A percentile compares a stretch with the other conserved stretches of the same genome.
phyloP scores from a whole-genome alignment of 2,888 invertebrate genomes.

The Drosophila mayaguana region DNA sequence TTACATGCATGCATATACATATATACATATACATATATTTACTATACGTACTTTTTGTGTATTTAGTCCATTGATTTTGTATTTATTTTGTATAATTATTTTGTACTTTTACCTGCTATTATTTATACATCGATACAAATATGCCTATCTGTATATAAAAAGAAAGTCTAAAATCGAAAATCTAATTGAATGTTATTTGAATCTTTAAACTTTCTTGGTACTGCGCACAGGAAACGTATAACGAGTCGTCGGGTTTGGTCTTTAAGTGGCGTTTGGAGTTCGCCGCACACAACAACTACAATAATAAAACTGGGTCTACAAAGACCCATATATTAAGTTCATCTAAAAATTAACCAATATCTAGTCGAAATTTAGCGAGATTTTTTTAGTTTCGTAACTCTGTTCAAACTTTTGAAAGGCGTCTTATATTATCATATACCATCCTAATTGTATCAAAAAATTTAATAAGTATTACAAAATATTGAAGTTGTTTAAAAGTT shows the following conservation, averaged over 20 bases:
- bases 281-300: conserved; percentile 24
- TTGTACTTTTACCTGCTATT: conserved; percentile 26
- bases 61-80: conserved; percentile 47
- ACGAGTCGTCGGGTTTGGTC: conserved; percentile 78
- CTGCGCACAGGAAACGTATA: conserved; percentile 80
- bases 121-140: conserved; percentile 40
- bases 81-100: conserved; percentile 56
- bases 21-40: conserved; percentile 16
- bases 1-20: conserved; percentile 34
- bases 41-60: conserved; percentile 21
- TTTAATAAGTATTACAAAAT: conserved; percentile 7
- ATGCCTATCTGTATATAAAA: conserved; percentile 49
- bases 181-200: conserved; percentile 30
- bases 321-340: conserved; percentile 27
- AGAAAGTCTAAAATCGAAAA: conserved; percentile 33
- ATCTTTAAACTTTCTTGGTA: conserved; percentile 21
- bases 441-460: neutral
- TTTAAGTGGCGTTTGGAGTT: conserved; percentile 51
- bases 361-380: conserved; percentile 27
- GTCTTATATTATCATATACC: conserved; percentile 1
- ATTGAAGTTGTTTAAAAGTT: conserved; percentile 4
- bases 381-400: conserved; percentile 11
- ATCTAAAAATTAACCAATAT: conserved; percentile 17
- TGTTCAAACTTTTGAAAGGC: conserved; percentile 2
- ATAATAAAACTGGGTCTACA: conserved; percentile 27